phyloP scores from a whole-genome alignment of 64 coral and sea anemone species.

The Orbicella faveolata region DNA sequence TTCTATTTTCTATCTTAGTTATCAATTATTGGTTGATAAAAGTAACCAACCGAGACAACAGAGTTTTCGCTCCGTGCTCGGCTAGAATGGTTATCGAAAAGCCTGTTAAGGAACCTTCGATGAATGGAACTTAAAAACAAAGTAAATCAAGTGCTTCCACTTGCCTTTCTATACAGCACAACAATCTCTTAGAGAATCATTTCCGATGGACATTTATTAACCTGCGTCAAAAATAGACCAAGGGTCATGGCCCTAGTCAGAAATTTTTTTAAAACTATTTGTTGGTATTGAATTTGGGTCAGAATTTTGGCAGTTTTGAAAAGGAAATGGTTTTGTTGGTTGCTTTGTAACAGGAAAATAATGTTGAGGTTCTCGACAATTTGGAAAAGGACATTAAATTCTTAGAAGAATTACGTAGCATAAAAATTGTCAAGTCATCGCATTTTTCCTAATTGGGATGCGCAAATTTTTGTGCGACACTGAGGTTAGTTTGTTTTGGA shows the following conservation, averaged over 20 bases:
- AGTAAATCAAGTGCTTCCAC: slow-evolving; percentile 17
- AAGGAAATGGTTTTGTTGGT: neutral
- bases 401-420: neutral
- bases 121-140: slow-evolving; percentile 13
- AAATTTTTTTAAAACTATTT: neutral
- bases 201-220: neutral
- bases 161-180: neutral
- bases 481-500: slow-evolving; percentile 34
- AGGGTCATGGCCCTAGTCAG: neutral
- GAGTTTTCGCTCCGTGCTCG: too few species aligned
- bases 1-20: too few species aligned
- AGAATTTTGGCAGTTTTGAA: neutral
- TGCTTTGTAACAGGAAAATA: neutral
- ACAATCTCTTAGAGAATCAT: neutral
- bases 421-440: neutral
- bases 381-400: neutral
- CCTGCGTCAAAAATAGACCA: neutral
- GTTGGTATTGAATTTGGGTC: neutral
- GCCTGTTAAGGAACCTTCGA: neutral
- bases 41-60: too few species aligned
- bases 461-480: neutral
- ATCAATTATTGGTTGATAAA: too few species aligned
- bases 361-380: neutral
- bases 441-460: neutral
- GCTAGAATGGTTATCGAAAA: neutral